Percentiles rank a stretch among this genome's conserved stretches.
phyloP scores from a whole-genome alignment of 2,888 invertebrate species.

The Ceriagrion tenellum region DNA sequence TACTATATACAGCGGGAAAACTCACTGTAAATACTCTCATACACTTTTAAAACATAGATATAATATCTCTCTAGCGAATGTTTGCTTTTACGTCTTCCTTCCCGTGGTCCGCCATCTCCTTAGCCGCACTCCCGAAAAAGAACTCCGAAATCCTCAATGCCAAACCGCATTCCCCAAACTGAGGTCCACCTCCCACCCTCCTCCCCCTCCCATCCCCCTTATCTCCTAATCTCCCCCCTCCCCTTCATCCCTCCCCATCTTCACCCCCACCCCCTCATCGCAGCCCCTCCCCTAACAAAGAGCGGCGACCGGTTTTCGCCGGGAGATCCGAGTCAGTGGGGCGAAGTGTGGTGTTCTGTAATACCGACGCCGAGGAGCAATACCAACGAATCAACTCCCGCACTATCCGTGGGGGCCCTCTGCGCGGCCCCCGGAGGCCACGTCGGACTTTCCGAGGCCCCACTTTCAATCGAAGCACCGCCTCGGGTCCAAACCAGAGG shows the following conservation, averaged over 20 bases:
- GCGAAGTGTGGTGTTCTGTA: background rate
- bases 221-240: background rate
- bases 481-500: too few species aligned
- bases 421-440: too few species aligned
- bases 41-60: too few species aligned
- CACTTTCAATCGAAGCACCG: too few species aligned
- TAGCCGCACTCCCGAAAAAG: background rate
- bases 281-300: background rate
- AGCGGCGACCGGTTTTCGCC: background rate
- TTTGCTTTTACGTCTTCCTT: background rate
- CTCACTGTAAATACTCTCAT: too few species aligned
- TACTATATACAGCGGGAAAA: too few species aligned
- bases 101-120: background rate
- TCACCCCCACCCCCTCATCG: background rate
- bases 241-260: background rate
- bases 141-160: conserved; percentile 43
- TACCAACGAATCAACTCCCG: too few species aligned
- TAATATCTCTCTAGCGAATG: background rate
- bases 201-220: background rate
- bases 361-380: too few species aligned
- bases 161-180: conserved; percentile 64
- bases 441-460: too few species aligned
- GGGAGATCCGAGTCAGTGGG: background rate
- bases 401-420: too few species aligned
- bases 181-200: conserved; percentile 41